Evolutionary conservation across 1,140 invertebrate species (phyloP), one percentile per base, ranked within the genome.

Genomic region (Sminthurides bifidus): DNA sequence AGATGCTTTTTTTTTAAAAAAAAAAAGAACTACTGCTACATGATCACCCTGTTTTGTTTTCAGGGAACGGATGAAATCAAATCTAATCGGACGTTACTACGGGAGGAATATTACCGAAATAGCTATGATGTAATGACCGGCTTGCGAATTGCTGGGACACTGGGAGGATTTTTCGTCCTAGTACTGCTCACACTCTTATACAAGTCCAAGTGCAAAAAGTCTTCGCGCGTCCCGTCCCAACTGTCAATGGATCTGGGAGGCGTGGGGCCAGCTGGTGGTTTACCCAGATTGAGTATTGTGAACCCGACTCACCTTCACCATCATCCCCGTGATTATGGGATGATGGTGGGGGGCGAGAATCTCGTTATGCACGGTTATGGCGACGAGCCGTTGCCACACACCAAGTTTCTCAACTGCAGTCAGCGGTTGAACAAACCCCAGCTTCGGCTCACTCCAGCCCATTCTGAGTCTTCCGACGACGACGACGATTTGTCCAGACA

Each of bases 91-190:
- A 80, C 81, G 65, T 76, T 78, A 60, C 76, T 82, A 59, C 77
- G 80, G 64, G 77, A 79, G 63, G 83, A 87, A 70, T 87, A 87
- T 72, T 92, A 87, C 74, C 82, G 66, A 57, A 56, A 82, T 60
- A 87, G 85, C 31, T 92, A 92, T 71, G 87, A 91, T 74, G 83
- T 85, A 64, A 89, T 89, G 85, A 90, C 87, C 55, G 87, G 87
- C 49, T 79, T 76, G 27, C 78, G 87, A 38, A 92, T 90, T 69
- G 88, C 87, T 45, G 84, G 84, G 58, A 89, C 87, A 3, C 75
- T 92, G 29, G 85, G 86, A 63, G 84, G 85, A 58, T 87, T 92
- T 69, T 92, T 91, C 72, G 79, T 83, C 31, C 72, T 91, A 59
- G 89, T 91, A 81, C 84, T 88, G 14, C 79, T 90, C 66, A 75